Percentiles rank a stretch among this genome's conserved stretches.
Conservation (phyloP, 2,888 invertebrate species). For the Steromphala cineraria region DNA sequence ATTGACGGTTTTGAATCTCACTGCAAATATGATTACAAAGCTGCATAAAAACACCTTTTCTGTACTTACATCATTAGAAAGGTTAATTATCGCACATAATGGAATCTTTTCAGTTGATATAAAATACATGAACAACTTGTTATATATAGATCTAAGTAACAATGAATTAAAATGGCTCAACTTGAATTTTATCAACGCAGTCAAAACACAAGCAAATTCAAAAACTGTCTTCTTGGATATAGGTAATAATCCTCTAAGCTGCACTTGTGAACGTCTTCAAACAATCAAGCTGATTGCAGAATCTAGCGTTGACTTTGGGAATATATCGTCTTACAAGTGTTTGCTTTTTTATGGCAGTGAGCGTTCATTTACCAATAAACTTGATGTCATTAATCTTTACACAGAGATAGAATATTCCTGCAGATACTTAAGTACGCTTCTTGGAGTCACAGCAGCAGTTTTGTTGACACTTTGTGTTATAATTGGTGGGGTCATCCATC, state of each 20-base stretch:
- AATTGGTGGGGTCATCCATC: background rate
- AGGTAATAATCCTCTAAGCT: background rate
- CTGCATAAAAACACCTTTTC: background rate
- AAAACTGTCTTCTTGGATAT: background rate
- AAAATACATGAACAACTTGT: slow-evolving; percentile 1
- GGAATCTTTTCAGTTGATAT: background rate
- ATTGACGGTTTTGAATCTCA: background rate
- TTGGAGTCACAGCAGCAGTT: slow-evolving; percentile 18
- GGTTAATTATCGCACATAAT: background rate
- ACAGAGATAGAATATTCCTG: background rate
- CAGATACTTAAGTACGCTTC: background rate
- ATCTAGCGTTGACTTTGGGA: background rate
- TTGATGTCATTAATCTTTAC: background rate
- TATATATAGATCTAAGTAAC: background rate
- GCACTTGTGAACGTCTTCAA: slow-evolving; percentile 7
- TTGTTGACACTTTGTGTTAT: background rate
- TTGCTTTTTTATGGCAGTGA: background rate
- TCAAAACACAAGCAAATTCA: background rate
- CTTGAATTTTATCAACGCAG: background rate
- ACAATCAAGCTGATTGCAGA: slow-evolving; percentile 9
- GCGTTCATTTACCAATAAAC: background rate
- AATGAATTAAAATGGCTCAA: background rate
- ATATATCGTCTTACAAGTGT: background rate
- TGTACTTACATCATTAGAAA: background rate
- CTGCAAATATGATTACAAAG: background rate